A percentile compares a stretch with the other conserved stretches of the same genome.
Conservation (phyloP, 2,113 vertebrate genomes). For the Sylvicapra grimmia region DNA sequence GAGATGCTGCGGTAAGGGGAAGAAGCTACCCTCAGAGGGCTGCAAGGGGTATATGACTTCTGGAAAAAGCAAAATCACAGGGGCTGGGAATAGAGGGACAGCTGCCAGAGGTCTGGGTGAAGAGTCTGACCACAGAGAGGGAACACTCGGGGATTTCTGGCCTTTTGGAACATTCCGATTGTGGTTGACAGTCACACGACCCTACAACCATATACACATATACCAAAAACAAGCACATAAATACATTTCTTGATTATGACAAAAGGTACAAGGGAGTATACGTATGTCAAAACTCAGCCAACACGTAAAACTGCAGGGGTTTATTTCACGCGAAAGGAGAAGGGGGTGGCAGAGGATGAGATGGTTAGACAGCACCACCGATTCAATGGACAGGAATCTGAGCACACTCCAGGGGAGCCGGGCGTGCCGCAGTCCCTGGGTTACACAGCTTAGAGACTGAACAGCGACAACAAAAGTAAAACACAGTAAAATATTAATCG, state of each 20-base stretch:
- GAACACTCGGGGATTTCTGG: not conserved
- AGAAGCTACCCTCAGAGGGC: not conserved
- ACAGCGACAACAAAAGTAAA: not conserved
- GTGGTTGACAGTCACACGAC: not conserved
- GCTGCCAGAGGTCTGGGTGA: not conserved
- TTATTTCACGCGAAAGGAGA: not conserved
- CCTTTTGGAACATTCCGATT: not conserved
- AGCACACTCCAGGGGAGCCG: not conserved
- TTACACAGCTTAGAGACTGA: not conserved
- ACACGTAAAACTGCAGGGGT: not conserved
- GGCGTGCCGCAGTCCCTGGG: not conserved
- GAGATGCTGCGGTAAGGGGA: not conserved
- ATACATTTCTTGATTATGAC: not conserved
- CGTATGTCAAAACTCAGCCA: not conserved
- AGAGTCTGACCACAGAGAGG: not conserved
- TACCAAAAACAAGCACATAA: not conserved
- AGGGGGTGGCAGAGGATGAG: not conserved
- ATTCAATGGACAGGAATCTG: not conserved
- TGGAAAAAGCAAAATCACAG: conserved; percentile 42
- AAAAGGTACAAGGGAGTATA: not conserved
- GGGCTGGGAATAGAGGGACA: not conserved
- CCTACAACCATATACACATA: not conserved
- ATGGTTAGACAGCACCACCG: not conserved
- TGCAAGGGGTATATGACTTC: not conserved
- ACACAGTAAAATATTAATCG: not conserved